A percentile compares a stretch with the other conserved stretches of the same genome.
Evolutionary conservation across 1,140 invertebrate species (phyloP).

Genomic region (Campoletis sonorensis): DNA sequence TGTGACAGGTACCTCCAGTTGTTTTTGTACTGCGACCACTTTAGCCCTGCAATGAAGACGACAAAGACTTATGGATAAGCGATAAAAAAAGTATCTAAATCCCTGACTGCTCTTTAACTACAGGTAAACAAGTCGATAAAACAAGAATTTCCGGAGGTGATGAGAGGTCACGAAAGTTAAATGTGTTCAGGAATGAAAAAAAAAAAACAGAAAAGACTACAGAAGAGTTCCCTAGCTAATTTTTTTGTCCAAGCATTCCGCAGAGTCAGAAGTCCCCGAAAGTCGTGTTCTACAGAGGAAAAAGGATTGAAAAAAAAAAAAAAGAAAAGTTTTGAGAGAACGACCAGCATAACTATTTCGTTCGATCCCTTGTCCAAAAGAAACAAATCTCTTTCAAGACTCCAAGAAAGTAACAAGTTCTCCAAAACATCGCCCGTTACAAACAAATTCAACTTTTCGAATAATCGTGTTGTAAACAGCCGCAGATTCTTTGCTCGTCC

Average conservation of each 20-base stretch:
- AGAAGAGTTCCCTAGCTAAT: conserved; percentile 15
- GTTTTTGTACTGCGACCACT: conserved; percentile 49
- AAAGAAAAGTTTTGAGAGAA: neutral
- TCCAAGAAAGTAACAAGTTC: conserved; percentile 7
- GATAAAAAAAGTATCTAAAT: conserved; percentile 36
- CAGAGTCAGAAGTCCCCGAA: neutral
- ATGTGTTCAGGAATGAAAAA: conserved; percentile 47
- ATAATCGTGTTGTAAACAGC: too few relatives aligned
- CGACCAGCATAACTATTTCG: neutral
- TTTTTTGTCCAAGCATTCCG: neutral
- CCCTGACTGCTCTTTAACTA: neutral
- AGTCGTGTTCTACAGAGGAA: too few relatives aligned
- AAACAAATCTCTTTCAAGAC: conserved; percentile 7
- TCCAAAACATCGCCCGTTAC: too few relatives aligned
- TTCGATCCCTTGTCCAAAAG: neutral
- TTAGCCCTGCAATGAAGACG: conserved; percentile 62
- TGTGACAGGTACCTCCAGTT: conserved; percentile 35
- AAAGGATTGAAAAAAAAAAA: neutral
- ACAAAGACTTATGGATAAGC: conserved; percentile 49
- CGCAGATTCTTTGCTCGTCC: too few relatives aligned
- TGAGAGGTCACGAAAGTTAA: conserved; percentile 60
- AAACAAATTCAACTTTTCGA: too few relatives aligned
- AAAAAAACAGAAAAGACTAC: conserved; percentile 54
- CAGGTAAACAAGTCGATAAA: conserved; percentile 46
- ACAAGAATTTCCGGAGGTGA: conserved; percentile 64